A percentile compares a stretch with the other conserved stretches of the same genome.
These are phyloP conservation scores for Cephonodes hylas DNA, from an alignment of 2,888 invertebrate genomes.

Conservation along the genomic window DNA sequence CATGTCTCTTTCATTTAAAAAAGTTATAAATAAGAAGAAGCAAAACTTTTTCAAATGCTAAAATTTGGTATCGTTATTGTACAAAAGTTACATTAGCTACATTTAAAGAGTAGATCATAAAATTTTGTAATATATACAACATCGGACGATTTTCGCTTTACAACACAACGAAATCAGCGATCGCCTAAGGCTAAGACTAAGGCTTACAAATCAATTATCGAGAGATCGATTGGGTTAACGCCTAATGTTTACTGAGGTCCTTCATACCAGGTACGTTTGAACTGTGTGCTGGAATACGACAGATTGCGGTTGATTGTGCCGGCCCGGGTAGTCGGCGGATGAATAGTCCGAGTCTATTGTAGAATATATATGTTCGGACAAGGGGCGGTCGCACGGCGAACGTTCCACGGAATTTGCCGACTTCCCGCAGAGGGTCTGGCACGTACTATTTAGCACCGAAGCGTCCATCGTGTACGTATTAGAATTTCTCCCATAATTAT, in stretches of 20 bases:
- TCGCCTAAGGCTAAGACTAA: conserved; percentile 61
- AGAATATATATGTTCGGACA: conserved; percentile 94
- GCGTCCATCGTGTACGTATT: conserved; percentile 92
- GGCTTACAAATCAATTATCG: conserved; percentile 54
- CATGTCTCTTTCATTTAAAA: conserved; percentile 59
- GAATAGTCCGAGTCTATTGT: conserved; percentile 95
- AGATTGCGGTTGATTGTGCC: conserved; percentile 68
- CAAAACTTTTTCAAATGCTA: conserved; percentile 73
- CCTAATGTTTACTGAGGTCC: conserved; percentile 37
- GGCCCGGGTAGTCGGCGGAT: conserved; percentile 77
- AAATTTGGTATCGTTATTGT: conserved; percentile 80
- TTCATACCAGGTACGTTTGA: conserved; percentile 75
- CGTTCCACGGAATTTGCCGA: conserved; percentile 77
- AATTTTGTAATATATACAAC: conserved; percentile 68
- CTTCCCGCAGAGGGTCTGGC: conserved; percentile 82
- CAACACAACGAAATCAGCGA: conserved; percentile 62
- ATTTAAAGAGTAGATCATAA: conserved; percentile 54
- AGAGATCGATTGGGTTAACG: conserved; percentile 60
- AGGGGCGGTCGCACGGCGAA: conserved; percentile 85
- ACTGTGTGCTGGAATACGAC: conserved; percentile 75
- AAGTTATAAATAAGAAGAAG: conserved; percentile 76
- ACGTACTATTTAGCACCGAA: conserved; percentile 82
- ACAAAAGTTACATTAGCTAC: conserved; percentile 70
- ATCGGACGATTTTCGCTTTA: conserved; percentile 59
- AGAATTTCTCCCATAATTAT: conserved; percentile 89